Conservation (phyloP, 1,140 invertebrate genomes). For the Lineus longissimus region DNA sequence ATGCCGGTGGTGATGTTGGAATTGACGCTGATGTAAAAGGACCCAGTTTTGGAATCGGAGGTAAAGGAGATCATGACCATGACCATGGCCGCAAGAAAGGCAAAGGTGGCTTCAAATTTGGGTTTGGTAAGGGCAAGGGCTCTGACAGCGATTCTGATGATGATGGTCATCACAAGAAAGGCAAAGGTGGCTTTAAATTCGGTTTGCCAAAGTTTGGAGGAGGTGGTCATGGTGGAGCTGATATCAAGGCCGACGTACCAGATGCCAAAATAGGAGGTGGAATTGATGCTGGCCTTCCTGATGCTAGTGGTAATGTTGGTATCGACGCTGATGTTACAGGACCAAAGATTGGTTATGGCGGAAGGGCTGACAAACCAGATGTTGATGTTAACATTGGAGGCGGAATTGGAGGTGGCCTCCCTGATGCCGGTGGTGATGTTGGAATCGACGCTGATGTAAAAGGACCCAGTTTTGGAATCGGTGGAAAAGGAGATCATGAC, state of each 20-base stretch:
- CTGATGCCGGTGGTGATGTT: no score
- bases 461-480: neutral
- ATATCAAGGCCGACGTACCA: neutral
- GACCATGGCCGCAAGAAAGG: neutral
- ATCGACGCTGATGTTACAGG: no score
- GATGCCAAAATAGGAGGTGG: neutral
- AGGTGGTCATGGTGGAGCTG: neutral
- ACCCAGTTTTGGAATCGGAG: neutral
- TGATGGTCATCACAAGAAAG: neutral
- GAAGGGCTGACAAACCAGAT: neutral
- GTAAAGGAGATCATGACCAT: neutral
- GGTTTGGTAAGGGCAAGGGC: neutral
- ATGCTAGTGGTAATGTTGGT: no score
- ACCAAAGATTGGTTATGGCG: neutral
- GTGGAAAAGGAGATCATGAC: neutral
- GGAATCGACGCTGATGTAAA: neutral
- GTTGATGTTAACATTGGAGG: no score
- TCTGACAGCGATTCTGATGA: neutral
- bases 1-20: no score
- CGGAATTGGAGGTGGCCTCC: no score
- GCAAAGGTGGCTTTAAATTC: neutral
- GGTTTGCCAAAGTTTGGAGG: neutral
- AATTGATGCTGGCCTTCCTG: neutral
- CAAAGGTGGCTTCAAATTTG: neutral
- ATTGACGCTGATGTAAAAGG: no score